These are phyloP conservation scores for Paradisaea rubra DNA, from an alignment of 2,113 vertebrate species.

Conservation along the genomic window DNA sequence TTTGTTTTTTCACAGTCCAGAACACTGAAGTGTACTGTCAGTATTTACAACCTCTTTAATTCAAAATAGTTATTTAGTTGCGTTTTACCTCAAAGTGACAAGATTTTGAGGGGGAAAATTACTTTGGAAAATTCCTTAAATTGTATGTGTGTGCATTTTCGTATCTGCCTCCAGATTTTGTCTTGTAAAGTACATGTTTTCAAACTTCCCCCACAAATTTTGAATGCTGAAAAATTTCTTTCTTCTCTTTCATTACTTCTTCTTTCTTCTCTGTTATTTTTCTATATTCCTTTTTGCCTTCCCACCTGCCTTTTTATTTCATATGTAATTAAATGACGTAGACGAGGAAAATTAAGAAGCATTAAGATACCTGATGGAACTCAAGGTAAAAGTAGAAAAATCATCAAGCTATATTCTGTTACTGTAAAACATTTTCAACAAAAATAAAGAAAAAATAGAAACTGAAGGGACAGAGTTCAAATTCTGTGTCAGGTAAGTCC, in stretches of 20 bases:
- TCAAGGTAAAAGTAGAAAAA: neutral
- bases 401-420: neutral
- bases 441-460: neutral
- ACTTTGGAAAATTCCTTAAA: neutral
- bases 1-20: neutral
- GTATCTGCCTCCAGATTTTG: neutral
- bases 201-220: neutral
- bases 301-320: neutral
- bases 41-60: neutral
- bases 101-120: neutral
- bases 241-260: neutral
- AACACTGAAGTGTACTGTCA: neutral
- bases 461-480: neutral
- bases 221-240: neutral
- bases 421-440: neutral
- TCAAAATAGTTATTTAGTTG: neutral
- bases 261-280: neutral
- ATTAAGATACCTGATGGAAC: neutral
- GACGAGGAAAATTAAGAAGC: neutral
- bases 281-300: neutral
- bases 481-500: neutral
- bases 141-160: neutral
- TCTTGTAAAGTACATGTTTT: neutral
- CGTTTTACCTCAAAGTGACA: neutral
- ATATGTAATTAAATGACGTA: neutral